Conservation (phyloP, 2,888 invertebrate species). For the Sclerodermus sp. region DNA sequence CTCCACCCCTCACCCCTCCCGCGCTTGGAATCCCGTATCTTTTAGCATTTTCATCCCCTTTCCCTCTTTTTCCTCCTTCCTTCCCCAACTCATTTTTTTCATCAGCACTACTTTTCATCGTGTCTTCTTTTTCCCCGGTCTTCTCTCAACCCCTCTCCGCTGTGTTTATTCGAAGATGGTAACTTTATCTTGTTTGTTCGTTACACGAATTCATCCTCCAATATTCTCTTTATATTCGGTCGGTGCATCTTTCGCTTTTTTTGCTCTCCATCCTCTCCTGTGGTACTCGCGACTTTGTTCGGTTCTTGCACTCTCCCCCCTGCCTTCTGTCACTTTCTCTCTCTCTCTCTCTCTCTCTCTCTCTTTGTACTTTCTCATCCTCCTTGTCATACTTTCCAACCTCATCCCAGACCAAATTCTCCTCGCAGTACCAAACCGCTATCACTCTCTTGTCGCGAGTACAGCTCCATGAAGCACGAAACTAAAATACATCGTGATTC, state of each 20-base stretch:
- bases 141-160: too few relatives aligned
- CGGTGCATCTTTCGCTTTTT: constrained; percentile 13
- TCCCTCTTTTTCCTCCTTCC: not conserved
- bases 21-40: too few relatives aligned
- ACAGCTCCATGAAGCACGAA: constrained; percentile 5
- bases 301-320: not conserved
- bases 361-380: not conserved
- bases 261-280: constrained; percentile 9
- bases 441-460: not conserved
- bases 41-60: not conserved
- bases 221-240: not conserved
- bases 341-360: constrained; percentile 9
- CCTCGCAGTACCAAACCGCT: too few relatives aligned
- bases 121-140: too few relatives aligned
- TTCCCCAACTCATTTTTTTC: constrained; percentile 14
- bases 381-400: constrained; percentile 5
- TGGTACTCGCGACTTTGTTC: not conserved
- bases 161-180: too few relatives aligned
- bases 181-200: constrained; percentile 5
- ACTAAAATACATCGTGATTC: constrained; percentile 52
- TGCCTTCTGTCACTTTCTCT: constrained; percentile 26
- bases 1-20: constrained; percentile 12
- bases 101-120: not conserved
- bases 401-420: not conserved
- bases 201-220: constrained; percentile 15